Conservation (phyloP, 37 sponge, comb jelly and placozoan genomes). For the Chondrilla cf. caribensis region DNA sequence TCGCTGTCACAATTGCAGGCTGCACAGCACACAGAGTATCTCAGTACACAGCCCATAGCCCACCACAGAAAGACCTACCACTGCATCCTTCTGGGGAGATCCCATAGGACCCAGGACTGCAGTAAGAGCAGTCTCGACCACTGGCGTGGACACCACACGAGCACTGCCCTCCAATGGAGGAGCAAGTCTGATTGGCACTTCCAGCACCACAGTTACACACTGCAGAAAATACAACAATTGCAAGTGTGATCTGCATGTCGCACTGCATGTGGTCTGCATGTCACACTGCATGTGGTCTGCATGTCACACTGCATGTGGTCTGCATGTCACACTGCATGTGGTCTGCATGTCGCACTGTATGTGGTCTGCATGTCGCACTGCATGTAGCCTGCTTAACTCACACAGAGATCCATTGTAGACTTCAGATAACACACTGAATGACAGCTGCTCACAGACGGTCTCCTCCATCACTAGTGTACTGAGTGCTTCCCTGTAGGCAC, state of each 20-base stretch:
- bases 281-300: too few relatives aligned
- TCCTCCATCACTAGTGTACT: not conserved
- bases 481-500: conserved; percentile 18
- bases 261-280: too few relatives aligned
- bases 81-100: conserved; percentile 56
- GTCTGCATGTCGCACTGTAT: too few relatives aligned
- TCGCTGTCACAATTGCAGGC: conserved; percentile 52
- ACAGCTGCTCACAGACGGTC: conserved; percentile 25
- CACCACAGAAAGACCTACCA: conserved; percentile 6
- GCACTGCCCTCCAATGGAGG: conserved; percentile 74
- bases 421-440: conserved; percentile 45
- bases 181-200: conserved; percentile 22
- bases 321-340: too few relatives aligned
- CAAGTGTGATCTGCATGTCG: too few relatives aligned
- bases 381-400: conserved; percentile 12
- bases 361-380: not conserved
- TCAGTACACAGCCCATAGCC: not conserved
- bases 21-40: not conserved
- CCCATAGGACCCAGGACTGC: conserved; percentile 45
- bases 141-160: conserved; percentile 57
- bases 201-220: conserved; percentile 65
- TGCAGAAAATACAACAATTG: not conserved
- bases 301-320: too few relatives aligned
- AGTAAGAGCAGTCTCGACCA: conserved; percentile 69
- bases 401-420: conserved; percentile 55